phyloP scores from a whole-genome alignment of 2,113 vertebrate species.

The Actenoides hombroni region DNA sequence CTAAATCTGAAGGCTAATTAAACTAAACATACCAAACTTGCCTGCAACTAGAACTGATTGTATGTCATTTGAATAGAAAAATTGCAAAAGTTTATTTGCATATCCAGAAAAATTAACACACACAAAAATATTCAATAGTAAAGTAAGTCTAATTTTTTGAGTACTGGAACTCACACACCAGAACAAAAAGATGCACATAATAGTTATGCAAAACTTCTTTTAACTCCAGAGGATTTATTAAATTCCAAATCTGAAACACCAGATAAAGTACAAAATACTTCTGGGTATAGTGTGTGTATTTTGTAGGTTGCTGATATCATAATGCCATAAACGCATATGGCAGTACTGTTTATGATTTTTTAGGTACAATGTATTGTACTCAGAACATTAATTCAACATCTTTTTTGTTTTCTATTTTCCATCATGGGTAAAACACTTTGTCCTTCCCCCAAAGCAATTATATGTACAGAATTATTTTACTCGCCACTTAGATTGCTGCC shows the following conservation, averaged over 20 bases:
- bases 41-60: background rate
- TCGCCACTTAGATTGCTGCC: background rate
- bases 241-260: background rate
- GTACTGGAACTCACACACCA: background rate
- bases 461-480: background rate
- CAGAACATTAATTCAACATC: background rate
- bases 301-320: background rate
- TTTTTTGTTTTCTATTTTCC: background rate
- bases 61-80: constrained; percentile 14
- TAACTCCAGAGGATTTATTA: background rate
- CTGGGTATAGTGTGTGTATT: background rate
- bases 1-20: constrained; percentile 28
- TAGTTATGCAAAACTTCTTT: background rate
- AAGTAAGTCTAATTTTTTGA: background rate
- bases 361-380: background rate
- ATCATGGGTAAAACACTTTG: background rate
- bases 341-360: background rate
- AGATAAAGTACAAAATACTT: background rate
- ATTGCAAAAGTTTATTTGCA: background rate
- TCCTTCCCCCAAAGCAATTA: background rate
- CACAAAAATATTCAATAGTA: background rate
- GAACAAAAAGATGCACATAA: background rate
- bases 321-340: background rate
- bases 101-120: background rate
- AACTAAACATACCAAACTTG: background rate